Base-by-base conservation (phyloP, 2,888 invertebrate genomes). In the Imbricaverruca yamaguchii region DNA sequence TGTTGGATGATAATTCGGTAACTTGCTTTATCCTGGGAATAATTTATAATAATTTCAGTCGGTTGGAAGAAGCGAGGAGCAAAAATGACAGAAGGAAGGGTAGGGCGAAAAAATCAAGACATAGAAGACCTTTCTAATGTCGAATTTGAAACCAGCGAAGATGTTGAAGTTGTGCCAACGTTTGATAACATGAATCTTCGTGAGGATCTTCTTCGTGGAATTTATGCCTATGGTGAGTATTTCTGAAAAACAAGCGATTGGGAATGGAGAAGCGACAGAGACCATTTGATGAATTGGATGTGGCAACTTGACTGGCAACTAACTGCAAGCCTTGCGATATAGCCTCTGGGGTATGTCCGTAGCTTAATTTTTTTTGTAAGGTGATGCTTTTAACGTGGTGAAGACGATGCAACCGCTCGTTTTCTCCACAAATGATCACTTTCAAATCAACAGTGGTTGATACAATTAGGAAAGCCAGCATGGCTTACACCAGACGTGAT, bases 71-170 rank as follows among this genome's bases (percentile, higher is more conserved):
- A 8, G 18, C 4, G 21, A 18, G 69, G 91, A 94, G 81, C 97
- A 98, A 88, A 97, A n/a, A 74, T 74, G 74, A 53, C n/a, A 2
- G 53, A 39, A 1, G 18, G 15, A 8, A 39, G 74, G 18, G 13
- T 74, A 1, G 74, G 74, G 4, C n/a, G 74, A 53, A 78, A 78
- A 21, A 56, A 78, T 12, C 56, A 78, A 12, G 10, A 56, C 8
- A 1, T 78, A 9, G 97, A 98, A 87, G 97, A 98, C 90, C 90
- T 98, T 85, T 95, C 96, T 82, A 96, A 97, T 89, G 96, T 98
- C 65, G 98, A 98, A 88, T 99, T 99, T 89, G 98, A 98, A 90
- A 99, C 98, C 9, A 97, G 97, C 86, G 98, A 99, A 91, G 98
- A 98, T 93, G 97, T 99, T 83, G 97, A 98, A 89, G 97, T 98